Evolutionary conservation across 2,797 vertebrate species (phyloP).

Genomic region (Merluccius polli): DNA sequence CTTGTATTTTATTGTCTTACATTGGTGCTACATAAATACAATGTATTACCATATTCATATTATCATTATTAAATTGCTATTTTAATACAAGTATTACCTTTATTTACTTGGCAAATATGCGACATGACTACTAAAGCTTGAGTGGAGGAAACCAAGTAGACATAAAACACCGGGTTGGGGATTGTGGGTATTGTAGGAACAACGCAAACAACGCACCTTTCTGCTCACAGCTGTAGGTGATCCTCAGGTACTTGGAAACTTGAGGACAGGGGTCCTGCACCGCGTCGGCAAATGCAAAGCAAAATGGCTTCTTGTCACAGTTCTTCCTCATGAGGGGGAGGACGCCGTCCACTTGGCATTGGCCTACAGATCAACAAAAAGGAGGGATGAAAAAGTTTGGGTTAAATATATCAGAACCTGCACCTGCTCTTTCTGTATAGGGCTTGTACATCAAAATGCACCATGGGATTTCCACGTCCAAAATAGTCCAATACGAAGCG

Average conservation of each 20-base stretch:
- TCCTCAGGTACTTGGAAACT: conserved; percentile 72
- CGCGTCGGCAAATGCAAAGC: conserved; percentile 53
- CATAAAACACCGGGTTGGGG: background rate
- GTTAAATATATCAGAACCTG: background rate
- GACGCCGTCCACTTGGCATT: conserved; percentile 59
- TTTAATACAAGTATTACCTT: background rate
- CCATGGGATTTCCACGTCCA: no score
- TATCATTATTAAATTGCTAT: background rate
- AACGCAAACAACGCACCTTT: conserved; percentile 54
- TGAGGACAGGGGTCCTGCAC: conserved; percentile 67
- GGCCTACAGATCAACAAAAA: conserved; percentile 41
- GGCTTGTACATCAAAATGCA: no score
- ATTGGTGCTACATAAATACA: background rate
- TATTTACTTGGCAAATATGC: background rate
- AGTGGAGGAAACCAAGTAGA: background rate
- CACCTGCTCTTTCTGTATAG: background rate
- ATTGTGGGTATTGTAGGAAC: background rate
- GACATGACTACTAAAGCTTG: background rate
- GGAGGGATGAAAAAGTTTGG: background rate
- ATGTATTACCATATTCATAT: background rate
- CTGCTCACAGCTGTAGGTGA: conserved; percentile 74
- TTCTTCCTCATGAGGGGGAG: conserved; percentile 57
- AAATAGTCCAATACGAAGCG: background rate
- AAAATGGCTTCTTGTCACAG: conserved; percentile 69
- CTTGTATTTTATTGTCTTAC: background rate